A percentile compares a stretch with the other conserved stretches of the same genome.
phyloP scores from a whole-genome alignment of 1,140 invertebrate species.

The Chironomus striatipennis region DNA sequence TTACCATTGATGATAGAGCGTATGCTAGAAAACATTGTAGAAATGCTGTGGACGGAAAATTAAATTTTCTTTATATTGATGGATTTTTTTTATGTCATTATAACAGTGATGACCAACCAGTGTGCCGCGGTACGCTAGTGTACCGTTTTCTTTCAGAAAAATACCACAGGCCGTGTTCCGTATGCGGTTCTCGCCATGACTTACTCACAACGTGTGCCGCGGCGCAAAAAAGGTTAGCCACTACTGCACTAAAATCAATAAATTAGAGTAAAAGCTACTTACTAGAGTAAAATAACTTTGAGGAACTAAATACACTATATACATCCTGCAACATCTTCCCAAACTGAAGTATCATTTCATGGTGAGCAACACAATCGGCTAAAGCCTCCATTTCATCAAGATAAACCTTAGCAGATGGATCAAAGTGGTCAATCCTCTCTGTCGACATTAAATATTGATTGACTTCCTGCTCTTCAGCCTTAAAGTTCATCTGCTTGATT shows the following conservation, averaged over 20 bases:
- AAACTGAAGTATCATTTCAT: background rate
- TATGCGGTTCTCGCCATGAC: too few species aligned
- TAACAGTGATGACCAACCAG: too few species aligned
- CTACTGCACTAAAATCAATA: too few species aligned
- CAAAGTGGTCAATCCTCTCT: background rate
- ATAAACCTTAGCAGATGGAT: background rate
- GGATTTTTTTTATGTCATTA: background rate
- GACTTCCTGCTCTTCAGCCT: background rate
- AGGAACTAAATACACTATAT: background rate
- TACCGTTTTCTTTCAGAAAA: too few species aligned
- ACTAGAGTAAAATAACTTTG: background rate
- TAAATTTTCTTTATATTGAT: background rate
- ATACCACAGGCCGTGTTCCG: too few species aligned
- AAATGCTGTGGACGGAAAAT: background rate
- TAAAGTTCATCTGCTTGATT: background rate
- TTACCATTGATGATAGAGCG: background rate
- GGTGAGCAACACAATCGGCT: background rate
- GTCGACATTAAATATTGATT: background rate
- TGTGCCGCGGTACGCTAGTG: too few species aligned
- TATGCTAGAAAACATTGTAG: background rate
- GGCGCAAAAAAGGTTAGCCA: too few species aligned
- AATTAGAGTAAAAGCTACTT: too few species aligned
- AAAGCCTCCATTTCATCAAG: background rate
- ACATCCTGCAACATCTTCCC: background rate
- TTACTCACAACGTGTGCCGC: too few species aligned